Evolutionary conservation across 2,888 invertebrate genomes (phyloP), one percentile per base, ranked within the genome.

Genomic region (Rhagonycha lutea): DNA sequence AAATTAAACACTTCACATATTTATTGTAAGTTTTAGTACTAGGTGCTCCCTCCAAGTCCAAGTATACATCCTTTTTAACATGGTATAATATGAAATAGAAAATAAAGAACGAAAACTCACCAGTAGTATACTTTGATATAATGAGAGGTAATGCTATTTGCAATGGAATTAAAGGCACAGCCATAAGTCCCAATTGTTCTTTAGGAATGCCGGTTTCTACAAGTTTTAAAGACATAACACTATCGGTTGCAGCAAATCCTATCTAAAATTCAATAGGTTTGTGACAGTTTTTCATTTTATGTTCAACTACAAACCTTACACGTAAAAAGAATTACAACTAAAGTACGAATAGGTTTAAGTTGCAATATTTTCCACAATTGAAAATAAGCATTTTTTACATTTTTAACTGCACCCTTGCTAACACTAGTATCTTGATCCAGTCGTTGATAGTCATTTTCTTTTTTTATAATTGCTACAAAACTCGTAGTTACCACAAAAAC

Each of bases 171-270:
- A 99, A 89, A 12, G 98, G 98, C 60, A 99, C 92, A 1, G 96
- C 97, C 84, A 99, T 90, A 73, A 99, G 88, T 0, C 98, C 99
- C 74, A 99, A 89, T 82, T 95, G 95, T 86, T 99, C 99, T 84
- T 97, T 96, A 0, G 98, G 97, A 69, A 99, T 95, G 12, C 99
- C 99, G 26, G 95, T 95, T 87, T 98, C 99, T 0, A 99, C 95
- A 69, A 99, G 89, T 88, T 99, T 99, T 77, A 99, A 89, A 2
- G 96, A 95, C 18, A 98, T 96, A 0, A 99, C 96, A 23, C 96
- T 95, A 89, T 99, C 99, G 77, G 96, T 95, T 0, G 98, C 98
- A 61, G 98, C 95, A 89, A 99, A 99, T 3, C 97, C 97, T 81
- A 98, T 91, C 96, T 97, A 24, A n/a, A 61, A 70, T 70, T 26